Percentiles rank a stretch among this genome's conserved stretches.
Evolutionary conservation across 2,888 invertebrate species (phyloP).

Genomic region (Epinotia demarniana): DNA sequence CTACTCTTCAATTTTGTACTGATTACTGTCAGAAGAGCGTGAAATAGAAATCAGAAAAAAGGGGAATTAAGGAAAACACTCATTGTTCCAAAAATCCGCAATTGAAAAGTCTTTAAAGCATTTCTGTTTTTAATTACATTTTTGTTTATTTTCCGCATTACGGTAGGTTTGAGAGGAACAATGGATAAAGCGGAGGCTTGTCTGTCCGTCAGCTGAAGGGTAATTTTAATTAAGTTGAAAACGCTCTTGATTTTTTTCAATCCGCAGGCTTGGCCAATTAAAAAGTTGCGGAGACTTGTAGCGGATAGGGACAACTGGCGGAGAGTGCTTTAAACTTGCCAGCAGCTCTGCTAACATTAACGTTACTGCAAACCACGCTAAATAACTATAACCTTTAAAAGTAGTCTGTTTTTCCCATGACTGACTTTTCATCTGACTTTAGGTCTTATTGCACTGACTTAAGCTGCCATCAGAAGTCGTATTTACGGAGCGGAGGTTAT

Average conservation of each 20-base stretch:
- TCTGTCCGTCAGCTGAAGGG: constrained; percentile 68
- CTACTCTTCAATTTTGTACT: background rate
- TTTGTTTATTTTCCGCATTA: constrained; percentile 46
- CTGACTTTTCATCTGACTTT: no score
- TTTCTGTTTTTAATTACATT: constrained; percentile 44
- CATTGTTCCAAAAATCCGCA: constrained; percentile 22
- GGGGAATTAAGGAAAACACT: constrained; percentile 11
- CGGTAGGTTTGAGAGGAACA: constrained; percentile 46
- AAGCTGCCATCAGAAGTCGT: background rate
- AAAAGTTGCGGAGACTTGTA: constrained; percentile 74
- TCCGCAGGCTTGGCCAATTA: constrained; percentile 76
- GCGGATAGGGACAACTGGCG: constrained; percentile 68
- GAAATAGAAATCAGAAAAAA: constrained; percentile 11
- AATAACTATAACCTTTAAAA: constrained; percentile 47
- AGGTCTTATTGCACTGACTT: background rate
- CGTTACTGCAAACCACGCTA: constrained; percentile 51
- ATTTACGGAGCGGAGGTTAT: background rate
- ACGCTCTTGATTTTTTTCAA: constrained; percentile 73
- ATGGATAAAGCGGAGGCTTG: constrained; percentile 62
- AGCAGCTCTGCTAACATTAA: constrained; percentile 62
- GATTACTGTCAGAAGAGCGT: background rate
- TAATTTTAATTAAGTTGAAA: constrained; percentile 78
- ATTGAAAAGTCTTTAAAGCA: constrained; percentile 31
- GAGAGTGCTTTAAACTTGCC: constrained; percentile 66
- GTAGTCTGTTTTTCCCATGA: background rate